Evolutionary conservation across 2,113 vertebrate genomes (phyloP), one percentile per base, ranked within the genome.

Genomic region (Bagarius yarrelli): DNA sequence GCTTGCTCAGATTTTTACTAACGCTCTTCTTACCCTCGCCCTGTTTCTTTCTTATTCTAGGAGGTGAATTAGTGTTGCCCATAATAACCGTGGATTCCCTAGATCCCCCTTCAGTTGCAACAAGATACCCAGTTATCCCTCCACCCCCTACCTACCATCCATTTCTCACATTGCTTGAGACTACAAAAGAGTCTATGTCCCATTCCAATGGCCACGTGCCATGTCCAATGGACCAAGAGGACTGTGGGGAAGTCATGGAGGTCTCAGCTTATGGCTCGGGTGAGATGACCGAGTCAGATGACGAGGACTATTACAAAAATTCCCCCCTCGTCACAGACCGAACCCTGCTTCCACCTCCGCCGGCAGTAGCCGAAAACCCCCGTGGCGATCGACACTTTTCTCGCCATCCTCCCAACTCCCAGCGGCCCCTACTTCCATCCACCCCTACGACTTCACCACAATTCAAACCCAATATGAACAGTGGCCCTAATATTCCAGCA

Each of bases 41-140:
- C 90, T 92, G 79, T 93, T 91, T 93, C 87, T 93, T 92, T 94
- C 91, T 94, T 91, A 86, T 94, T 90, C 91, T 93, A 97, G 96
- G 96, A 96, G 96, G 95, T 92, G 95, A 97, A 94, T 93, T 97
- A 95, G 95, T 97, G 89, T 95, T 96, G 91, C 96, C 96, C 89
- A 96, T 97, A 88, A 96, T 97, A 89, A 97, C 96, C 21, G 95
- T 97, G 94, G 96, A 97, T 91, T 95, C 95, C 89, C 85, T 97
- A 94, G 95, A 97, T 85, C 95, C 95, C 93, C 95, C 95, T 76
- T 95, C 95, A 80, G 94, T 97, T 83, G 95, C 95, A 88, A 97
- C 95, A 70, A 95, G 89, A 56, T 96, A 95, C 91, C 96, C 96
- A 79, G 95, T 96, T 87, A 91, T 96, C 77, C 95, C 95, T 92